Evolutionary conservation across 2,888 invertebrate genomes (phyloP).

Genomic region (Apamea sordens): DNA sequence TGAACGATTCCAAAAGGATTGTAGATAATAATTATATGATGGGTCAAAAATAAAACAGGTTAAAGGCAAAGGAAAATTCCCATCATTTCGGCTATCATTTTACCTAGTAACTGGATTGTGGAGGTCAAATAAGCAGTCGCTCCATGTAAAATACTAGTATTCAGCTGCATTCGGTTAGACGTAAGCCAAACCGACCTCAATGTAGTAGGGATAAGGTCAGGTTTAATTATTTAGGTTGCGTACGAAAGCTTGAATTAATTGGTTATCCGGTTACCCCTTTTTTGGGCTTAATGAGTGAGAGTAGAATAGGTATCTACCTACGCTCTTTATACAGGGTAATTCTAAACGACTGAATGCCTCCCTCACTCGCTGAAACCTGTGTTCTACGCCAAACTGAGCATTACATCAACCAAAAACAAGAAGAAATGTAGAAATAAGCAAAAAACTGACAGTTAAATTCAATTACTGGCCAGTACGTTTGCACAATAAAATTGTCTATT

Average conservation of each 20-base stretch:
- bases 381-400: neutral
- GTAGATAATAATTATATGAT: neutral
- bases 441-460: constrained; percentile 28
- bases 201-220: too few relatives aligned
- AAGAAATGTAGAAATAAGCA: neutral
- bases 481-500: constrained; percentile 48
- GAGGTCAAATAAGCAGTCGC: neutral
- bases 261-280: neutral
- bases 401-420: constrained; percentile 2
- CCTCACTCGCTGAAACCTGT: neutral
- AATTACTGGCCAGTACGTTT: constrained; percentile 49
- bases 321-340: neutral
- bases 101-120: neutral
- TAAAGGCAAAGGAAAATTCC: neutral
- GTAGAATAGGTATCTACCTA: neutral
- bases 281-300: neutral
- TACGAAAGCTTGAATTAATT: neutral
- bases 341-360: neutral
- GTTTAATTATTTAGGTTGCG: neutral
- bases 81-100: neutral
- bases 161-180: too few relatives aligned
- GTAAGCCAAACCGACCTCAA: too few relatives aligned
- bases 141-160: too few relatives aligned
- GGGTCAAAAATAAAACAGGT: neutral
- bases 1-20: neutral